Evolutionary conservation across 2,888 invertebrate genomes (phyloP).

Genomic region (Phortica okadai): DNA sequence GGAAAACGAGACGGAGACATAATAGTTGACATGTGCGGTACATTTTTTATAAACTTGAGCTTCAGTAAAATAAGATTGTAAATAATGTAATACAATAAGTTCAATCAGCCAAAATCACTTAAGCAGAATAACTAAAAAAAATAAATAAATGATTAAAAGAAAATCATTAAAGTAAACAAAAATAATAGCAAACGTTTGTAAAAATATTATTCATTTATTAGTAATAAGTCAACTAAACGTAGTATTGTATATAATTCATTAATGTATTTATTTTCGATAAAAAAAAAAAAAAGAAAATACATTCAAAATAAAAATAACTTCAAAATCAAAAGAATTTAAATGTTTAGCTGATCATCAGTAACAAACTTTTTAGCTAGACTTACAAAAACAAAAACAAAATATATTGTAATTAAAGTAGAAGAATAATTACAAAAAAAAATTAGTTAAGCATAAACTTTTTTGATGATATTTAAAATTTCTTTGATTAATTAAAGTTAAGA

Average conservation of each 20-base stretch:
- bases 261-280: not conserved
- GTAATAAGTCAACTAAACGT: not conserved
- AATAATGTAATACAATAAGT: too few species aligned
- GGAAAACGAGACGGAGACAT: conserved; percentile 59
- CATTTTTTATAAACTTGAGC: not conserved
- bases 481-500: conserved; percentile 49
- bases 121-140: too few species aligned
- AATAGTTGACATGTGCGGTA: conserved; percentile 24
- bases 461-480: conserved; percentile 66
- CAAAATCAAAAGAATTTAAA: conserved; percentile 28
- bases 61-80: too few species aligned
- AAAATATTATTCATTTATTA: not conserved
- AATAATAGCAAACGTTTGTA: not conserved
- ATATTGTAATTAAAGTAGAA: conserved; percentile 43
- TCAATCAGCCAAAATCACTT: too few species aligned
- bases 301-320: conserved; percentile 3
- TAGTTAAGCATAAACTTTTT: conserved; percentile 50
- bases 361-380: conserved; percentile 68
- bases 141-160: too few species aligned
- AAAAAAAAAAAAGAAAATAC: not conserved
- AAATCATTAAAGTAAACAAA: too few species aligned
- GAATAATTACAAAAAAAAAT: conserved; percentile 37
- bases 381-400: conserved; percentile 48
- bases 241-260: not conserved
- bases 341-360: conserved; percentile 34